phyloP scores from a whole-genome alignment of 1,140 invertebrate species.

The Planococcus citri region DNA sequence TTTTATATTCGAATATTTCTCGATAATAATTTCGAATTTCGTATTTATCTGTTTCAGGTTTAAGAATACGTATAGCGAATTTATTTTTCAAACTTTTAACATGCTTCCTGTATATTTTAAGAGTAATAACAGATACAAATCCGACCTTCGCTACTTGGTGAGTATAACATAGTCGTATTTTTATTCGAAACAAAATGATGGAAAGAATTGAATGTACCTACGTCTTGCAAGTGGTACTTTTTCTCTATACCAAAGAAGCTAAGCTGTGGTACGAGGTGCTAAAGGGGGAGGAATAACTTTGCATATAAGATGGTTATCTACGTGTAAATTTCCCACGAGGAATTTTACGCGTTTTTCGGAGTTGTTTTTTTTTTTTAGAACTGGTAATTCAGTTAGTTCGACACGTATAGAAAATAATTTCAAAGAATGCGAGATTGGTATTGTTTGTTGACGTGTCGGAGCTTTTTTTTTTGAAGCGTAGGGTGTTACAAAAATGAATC shows the following conservation, averaged over 20 bases:
- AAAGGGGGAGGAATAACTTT: too few species aligned
- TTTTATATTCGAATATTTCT: too few species aligned
- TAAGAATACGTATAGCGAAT: constrained; percentile 93
- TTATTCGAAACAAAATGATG: not conserved
- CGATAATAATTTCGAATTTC: too few species aligned
- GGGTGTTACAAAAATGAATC: too few species aligned
- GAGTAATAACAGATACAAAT: constrained; percentile 78
- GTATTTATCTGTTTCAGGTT: constrained; percentile 61
- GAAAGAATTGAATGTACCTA: not conserved
- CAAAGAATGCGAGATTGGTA: too few species aligned
- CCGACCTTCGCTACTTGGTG: constrained; percentile 75
- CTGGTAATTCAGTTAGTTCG: not conserved
- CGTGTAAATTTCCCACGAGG: constrained; percentile 11
- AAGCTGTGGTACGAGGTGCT: too few species aligned
- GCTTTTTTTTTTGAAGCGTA: too few species aligned
- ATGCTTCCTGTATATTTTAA: constrained; percentile 88
- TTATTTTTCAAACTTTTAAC: constrained; percentile 91
- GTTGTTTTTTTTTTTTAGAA: not conserved
- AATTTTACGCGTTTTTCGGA: not conserved
- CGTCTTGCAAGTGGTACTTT: not conserved
- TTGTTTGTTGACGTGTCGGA: too few species aligned
- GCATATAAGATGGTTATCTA: not conserved
- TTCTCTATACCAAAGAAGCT: too few species aligned
- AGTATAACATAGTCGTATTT: constrained; percentile 34
- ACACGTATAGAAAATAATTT: not conserved